A percentile compares a stretch with the other conserved stretches of the same genome.
Conservation (phyloP, 2,888 invertebrate genomes). For the Diploptera punctata region DNA sequence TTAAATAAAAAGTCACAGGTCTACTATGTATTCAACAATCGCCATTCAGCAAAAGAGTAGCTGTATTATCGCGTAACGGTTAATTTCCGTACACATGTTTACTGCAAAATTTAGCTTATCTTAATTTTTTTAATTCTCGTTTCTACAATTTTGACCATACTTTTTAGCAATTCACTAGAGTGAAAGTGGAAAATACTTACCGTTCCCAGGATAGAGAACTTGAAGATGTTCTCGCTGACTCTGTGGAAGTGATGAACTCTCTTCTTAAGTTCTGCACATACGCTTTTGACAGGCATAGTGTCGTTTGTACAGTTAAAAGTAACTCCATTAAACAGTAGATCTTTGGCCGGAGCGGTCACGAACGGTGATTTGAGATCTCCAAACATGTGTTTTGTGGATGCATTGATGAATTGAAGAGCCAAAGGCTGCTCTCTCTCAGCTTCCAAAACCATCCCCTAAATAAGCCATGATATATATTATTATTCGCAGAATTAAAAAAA, state of each 20-base stretch:
- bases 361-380: constrained; percentile 68
- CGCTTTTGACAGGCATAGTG: constrained; percentile 78
- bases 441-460: constrained; percentile 63
- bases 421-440: constrained; percentile 66
- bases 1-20: no score
- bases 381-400: constrained; percentile 75
- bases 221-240: constrained; percentile 68
- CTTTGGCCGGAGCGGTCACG: constrained; percentile 68
- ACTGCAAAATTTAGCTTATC: no score
- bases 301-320: constrained; percentile 74
- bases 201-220: constrained; percentile 75
- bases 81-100: no score
- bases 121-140: no score
- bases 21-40: no score
- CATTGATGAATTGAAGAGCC: constrained; percentile 70
- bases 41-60: no score
- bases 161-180: no score
- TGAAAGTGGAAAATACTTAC: no score
- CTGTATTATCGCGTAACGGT: no score
- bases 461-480: no score
- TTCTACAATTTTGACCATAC: no score
- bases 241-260: constrained; percentile 65
- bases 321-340: constrained; percentile 77
- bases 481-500: no score
- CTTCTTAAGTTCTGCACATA: constrained; percentile 72